Conservation (phyloP, 1,140 invertebrate species). For the Spodoptera frugiperda region DNA sequence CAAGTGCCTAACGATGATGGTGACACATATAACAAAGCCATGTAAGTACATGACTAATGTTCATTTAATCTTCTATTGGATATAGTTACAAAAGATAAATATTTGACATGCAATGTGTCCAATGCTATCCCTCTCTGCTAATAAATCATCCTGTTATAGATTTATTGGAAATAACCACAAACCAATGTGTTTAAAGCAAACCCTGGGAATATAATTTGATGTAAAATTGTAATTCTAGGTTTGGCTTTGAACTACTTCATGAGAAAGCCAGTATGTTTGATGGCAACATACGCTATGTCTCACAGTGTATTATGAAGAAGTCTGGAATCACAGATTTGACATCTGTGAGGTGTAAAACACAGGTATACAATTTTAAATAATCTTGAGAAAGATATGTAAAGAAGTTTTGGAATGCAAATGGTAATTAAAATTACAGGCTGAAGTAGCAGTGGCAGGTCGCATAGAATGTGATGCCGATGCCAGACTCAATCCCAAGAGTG, state of each 20-base stretch:
- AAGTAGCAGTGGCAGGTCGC: slow-evolving; percentile 88
- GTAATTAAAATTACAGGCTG: slow-evolving; percentile 71
- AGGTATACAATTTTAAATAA: slow-evolving; percentile 64
- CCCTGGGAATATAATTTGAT: too few species aligned
- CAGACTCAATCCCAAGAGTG: slow-evolving; percentile 89
- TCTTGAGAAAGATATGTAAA: slow-evolving; percentile 6
- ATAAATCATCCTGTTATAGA: too few species aligned
- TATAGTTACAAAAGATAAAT: too few species aligned
- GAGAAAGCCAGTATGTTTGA: slow-evolving; percentile 80
- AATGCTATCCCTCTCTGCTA: too few species aligned
- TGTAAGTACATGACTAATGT: slow-evolving; percentile 66
- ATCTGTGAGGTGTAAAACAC: slow-evolving; percentile 80
- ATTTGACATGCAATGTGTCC: too few species aligned
- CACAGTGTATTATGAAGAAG: slow-evolving; percentile 81
- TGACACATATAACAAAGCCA: slow-evolving; percentile 78
- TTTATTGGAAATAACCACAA: too few species aligned
- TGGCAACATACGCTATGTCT: slow-evolving; percentile 78
- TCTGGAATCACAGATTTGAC: slow-evolving; percentile 69
- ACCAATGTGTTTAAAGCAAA: too few species aligned
- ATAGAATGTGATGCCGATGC: slow-evolving; percentile 91
- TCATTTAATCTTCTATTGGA: too few species aligned
- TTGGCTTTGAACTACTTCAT: slow-evolving; percentile 83
- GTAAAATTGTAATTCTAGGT: slow-evolving; percentile 63
- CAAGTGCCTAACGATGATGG: slow-evolving; percentile 80
- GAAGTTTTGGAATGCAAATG: background rate